These are phyloP conservation scores for Entomobrya multifasciata DNA, from an alignment of 2,888 invertebrate genomes.

Conservation along the genomic window DNA sequence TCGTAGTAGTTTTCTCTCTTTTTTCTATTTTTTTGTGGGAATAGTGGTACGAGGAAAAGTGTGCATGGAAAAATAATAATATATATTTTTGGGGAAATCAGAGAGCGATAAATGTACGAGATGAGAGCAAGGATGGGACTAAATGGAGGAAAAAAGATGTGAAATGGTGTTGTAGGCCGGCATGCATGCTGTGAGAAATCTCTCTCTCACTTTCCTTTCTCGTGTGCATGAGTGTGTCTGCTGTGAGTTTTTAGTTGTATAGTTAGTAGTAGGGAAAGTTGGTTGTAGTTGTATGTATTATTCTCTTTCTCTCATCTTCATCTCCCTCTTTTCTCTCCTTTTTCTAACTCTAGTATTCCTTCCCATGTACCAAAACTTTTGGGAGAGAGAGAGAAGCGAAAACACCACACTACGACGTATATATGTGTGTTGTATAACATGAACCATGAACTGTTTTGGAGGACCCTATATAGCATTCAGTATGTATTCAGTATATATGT, in stretches of 20 bases:
- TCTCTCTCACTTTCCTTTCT: constrained; percentile 56
- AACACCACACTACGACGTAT: constrained; percentile 26
- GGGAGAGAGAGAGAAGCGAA: constrained; percentile 65
- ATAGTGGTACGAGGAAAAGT: not conserved
- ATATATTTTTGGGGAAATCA: constrained; percentile 72
- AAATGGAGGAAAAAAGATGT: constrained; percentile 75
- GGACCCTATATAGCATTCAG: not conserved
- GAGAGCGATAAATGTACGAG: constrained; percentile 77
- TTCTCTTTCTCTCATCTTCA: constrained; percentile 27
- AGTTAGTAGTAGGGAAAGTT: too few species aligned
- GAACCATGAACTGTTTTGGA: constrained; percentile 19
- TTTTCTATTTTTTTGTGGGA: not conserved
- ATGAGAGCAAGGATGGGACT: constrained; percentile 76
- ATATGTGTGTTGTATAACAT: constrained; percentile 16
- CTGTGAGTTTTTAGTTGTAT: not conserved
- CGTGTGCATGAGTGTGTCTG: constrained; percentile 27
- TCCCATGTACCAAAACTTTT: constrained; percentile 47
- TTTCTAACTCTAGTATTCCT: constrained; percentile 54
- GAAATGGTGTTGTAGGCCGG: constrained; percentile 76
- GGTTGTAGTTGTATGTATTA: constrained; percentile 14
- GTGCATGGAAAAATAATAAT: constrained; percentile 32
- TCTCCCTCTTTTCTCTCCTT: constrained; percentile 50
- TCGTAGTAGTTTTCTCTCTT: not conserved
- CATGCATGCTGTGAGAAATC: constrained; percentile 66
- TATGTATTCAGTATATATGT: constrained; percentile 26